These are phyloP conservation scores for Eulemur mongoz DNA, from an alignment of 2,797 vertebrate genomes.

Conservation along the genomic window DNA sequence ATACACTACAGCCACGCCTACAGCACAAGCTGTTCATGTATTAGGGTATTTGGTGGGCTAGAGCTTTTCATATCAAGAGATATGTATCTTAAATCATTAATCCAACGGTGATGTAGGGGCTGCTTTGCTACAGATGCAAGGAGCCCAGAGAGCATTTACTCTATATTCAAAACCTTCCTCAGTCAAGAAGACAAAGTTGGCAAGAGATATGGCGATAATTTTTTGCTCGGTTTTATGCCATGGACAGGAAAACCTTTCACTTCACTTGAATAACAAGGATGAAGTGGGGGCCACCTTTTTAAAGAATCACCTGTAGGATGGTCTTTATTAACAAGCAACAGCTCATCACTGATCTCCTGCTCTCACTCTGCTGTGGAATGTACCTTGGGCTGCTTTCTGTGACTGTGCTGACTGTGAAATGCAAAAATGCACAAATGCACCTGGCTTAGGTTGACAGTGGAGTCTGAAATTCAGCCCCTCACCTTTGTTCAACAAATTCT, in stretches of 20 bases:
- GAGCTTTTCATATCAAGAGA: not conserved
- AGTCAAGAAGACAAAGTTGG: not conserved
- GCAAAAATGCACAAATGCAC: not conserved
- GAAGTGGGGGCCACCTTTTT: conserved; percentile 4
- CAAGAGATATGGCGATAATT: not conserved
- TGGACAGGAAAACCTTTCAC: not conserved
- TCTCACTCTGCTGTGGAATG: not conserved
- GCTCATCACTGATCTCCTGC: no score
- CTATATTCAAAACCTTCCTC: not conserved
- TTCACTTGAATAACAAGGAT: conserved; percentile 34
- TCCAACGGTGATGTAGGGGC: not conserved
- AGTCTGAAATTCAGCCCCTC: not conserved
- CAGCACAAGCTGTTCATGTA: not conserved
- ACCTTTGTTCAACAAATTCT: not conserved
- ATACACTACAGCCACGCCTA: not conserved
- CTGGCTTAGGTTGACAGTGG: not conserved
- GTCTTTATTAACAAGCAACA: not conserved
- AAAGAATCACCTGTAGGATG: not conserved
- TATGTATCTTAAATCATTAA: not conserved
- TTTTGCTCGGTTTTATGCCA: not conserved
- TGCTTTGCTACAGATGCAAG: not conserved
- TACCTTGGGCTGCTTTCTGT: not conserved
- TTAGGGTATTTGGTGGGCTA: not conserved
- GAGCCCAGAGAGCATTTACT: not conserved
- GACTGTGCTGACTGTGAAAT: not conserved